These are phyloP conservation scores for Lutraria lutraria DNA, from an alignment of 2,888 invertebrate species.

Conservation along the genomic window DNA sequence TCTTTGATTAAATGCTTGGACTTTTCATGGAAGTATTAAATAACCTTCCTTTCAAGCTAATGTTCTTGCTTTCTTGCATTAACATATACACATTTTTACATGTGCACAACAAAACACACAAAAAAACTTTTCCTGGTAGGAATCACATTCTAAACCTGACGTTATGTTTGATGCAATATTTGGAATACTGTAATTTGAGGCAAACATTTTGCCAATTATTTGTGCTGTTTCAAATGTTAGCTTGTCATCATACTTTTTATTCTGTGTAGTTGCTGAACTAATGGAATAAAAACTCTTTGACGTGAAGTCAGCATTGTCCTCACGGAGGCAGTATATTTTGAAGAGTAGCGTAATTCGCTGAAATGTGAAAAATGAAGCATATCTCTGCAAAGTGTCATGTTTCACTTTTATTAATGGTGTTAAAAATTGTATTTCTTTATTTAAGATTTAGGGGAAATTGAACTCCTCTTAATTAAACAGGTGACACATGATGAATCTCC, in stretches of 20 bases:
- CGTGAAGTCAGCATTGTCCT: neutral
- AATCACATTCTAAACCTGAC: too few species aligned
- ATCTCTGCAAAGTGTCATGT: neutral
- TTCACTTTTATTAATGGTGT: constrained; percentile 11
- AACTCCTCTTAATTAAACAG: neutral
- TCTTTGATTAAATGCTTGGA: too few species aligned
- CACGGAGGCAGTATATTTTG: neutral
- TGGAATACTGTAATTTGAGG: neutral
- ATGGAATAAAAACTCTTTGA: neutral
- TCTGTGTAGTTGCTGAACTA: neutral
- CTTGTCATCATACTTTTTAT: neutral
- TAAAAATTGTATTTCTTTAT: neutral
- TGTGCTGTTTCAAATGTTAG: neutral
- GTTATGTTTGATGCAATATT: too few species aligned
- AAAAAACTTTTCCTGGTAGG: too few species aligned
- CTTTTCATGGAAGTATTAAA: too few species aligned
- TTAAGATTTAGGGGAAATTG: neutral
- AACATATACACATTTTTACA: too few species aligned
- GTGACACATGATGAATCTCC: neutral
- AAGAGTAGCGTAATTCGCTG: neutral
- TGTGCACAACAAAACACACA: too few species aligned
- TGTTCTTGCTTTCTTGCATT: too few species aligned
- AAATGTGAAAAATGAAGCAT: neutral
- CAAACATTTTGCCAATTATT: neutral
- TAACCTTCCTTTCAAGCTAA: too few species aligned